phyloP scores from a whole-genome alignment of 2,888 invertebrate genomes.

The Diadegma fenestrale region DNA sequence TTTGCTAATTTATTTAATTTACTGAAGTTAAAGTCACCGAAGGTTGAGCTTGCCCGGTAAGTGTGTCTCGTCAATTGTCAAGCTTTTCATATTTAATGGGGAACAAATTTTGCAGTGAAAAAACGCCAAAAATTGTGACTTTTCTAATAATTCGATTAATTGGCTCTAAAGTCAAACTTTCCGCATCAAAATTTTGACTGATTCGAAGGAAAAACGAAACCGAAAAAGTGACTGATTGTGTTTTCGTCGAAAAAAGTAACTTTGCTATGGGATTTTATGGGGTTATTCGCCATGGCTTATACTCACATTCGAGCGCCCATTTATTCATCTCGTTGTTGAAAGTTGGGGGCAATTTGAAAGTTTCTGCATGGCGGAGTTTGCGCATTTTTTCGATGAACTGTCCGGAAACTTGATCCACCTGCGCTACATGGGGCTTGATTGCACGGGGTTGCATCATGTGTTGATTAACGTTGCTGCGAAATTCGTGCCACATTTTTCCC shows the following conservation, averaged over 20 bases:
- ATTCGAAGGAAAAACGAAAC: not conserved
- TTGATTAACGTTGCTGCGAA: slow-evolving; percentile 94
- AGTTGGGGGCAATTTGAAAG: slow-evolving; percentile 88
- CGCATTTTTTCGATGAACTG: slow-evolving; percentile 90
- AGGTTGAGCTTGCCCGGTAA: not conserved
- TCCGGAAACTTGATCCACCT: slow-evolving; percentile 90
- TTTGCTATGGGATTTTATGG: not conserved
- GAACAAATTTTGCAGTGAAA: not conserved
- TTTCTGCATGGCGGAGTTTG: slow-evolving; percentile 84
- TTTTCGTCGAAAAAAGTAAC: not conserved
- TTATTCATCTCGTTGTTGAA: slow-evolving; percentile 91
- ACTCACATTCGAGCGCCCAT: slow-evolving; percentile 94
- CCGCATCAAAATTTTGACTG: too few species aligned
- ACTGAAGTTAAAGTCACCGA: not conserved
- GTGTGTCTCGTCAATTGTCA: not conserved
- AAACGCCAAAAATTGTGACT: not conserved
- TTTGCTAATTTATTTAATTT: not conserved
- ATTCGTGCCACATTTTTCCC: slow-evolving; percentile 94
- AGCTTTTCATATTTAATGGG: not conserved
- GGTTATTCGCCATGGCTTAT: slow-evolving; percentile 46
- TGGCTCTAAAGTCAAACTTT: not conserved
- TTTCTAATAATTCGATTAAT: not conserved
- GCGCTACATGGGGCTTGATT: slow-evolving; percentile 91
- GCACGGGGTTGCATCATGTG: slow-evolving; percentile 92
- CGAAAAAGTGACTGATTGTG: not conserved